phyloP scores from a whole-genome alignment of 2,113 vertebrate genomes.

The Variabilichromis moorii region DNA sequence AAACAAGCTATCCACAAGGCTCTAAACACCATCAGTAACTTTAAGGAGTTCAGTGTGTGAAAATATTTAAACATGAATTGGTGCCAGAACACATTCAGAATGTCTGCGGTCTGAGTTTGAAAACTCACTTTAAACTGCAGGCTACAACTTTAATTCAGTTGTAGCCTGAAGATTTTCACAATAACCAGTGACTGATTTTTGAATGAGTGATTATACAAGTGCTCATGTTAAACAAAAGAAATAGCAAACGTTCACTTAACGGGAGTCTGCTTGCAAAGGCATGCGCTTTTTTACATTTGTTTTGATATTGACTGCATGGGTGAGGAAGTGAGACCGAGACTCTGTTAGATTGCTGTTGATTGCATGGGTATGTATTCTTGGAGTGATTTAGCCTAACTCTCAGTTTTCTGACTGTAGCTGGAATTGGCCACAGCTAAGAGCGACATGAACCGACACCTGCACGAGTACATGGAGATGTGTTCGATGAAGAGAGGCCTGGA shows the following conservation, averaged over 20 bases:
- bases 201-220: background rate
- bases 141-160: fast-evolving
- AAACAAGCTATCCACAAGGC: background rate
- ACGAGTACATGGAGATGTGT: conserved; percentile 99
- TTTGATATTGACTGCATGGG: background rate
- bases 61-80: background rate
- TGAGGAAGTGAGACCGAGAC: background rate
- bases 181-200: background rate
- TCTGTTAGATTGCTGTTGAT: background rate
- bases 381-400: background rate
- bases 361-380: background rate
- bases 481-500: conserved; percentile 97
- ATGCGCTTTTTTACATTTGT: background rate
- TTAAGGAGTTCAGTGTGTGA: background rate
- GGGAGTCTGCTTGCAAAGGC: background rate
- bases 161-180: background rate
- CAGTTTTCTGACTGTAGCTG: conserved; percentile 64
- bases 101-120: background rate
- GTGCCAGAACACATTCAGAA: background rate
- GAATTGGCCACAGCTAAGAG: conserved; percentile 95
- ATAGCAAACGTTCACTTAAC: background rate
- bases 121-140: background rate
- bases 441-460: conserved; percentile 95
- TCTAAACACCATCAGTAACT: background rate
- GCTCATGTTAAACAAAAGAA: background rate